Evolutionary conservation across 2,113 vertebrate genomes (phyloP).

Genomic region (Paradisaea rubra): DNA sequence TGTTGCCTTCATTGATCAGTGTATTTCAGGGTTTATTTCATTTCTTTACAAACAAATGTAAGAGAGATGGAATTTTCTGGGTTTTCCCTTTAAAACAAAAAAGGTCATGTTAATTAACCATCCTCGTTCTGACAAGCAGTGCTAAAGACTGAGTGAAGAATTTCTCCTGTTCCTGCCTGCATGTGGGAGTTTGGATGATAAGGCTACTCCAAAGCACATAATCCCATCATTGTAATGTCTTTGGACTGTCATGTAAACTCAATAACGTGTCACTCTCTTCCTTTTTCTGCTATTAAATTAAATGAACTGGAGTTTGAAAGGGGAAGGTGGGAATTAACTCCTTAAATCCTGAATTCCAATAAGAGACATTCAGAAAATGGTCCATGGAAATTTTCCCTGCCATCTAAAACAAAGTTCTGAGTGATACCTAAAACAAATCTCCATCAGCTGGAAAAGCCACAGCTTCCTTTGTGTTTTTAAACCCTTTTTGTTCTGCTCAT

Average conservation of each 20-base stretch:
- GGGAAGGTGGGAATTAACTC: not conserved
- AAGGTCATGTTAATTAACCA: slow-evolving; percentile 47
- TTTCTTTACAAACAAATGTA: not conserved
- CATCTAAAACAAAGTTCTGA: not conserved
- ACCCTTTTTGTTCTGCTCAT: not conserved
- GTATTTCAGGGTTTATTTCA: not conserved
- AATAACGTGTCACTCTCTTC: slow-evolving; percentile 20
- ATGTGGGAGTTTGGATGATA: not conserved
- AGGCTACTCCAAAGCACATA: not conserved
- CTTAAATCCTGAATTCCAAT: not conserved
- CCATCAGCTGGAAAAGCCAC: not conserved
- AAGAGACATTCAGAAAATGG: not conserved
- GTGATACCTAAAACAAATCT: not conserved
- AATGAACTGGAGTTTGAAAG: not conserved
- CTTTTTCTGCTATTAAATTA: not conserved
- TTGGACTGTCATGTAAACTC: slow-evolving; percentile 33
- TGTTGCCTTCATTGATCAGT: not conserved
- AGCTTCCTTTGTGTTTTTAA: not conserved
- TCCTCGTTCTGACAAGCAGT: not conserved
- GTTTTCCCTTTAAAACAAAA: not conserved
- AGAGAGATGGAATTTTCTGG: not conserved
- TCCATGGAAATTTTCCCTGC: not conserved
- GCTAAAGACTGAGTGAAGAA: slow-evolving; percentile 7
- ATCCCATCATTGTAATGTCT: not conserved
- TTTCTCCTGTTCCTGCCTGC: not conserved